A percentile compares a stretch with the other conserved stretches of the same genome.
Evolutionary conservation across 2,113 vertebrate species (phyloP).

Genomic region (Periophthalmus modestus): DNA sequence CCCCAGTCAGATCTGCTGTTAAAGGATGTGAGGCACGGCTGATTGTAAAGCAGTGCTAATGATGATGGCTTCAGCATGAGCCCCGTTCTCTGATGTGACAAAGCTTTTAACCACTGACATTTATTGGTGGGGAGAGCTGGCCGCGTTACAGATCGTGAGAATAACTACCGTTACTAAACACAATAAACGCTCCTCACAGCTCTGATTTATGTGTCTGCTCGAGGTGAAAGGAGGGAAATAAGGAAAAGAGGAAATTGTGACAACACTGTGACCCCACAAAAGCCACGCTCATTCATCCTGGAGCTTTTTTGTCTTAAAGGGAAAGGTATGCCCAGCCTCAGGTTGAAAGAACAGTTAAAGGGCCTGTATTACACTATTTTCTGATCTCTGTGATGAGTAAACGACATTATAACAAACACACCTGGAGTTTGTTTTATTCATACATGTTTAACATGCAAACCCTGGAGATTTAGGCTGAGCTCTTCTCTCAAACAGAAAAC

Average conservation of each 20-base stretch:
- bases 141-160: conserved; percentile 45
- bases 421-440: too few species aligned
- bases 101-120: conserved; percentile 52
- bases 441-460: too few species aligned
- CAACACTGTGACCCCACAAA: conserved; percentile 51
- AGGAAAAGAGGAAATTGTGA: conserved; percentile 63
- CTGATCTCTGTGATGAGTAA: too few species aligned
- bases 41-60: conserved; percentile 46
- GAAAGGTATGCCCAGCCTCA: not conserved
- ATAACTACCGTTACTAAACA: conserved; percentile 56
- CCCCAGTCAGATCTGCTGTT: conserved; percentile 27
- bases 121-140: conserved; percentile 55
- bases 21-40: conserved; percentile 21
- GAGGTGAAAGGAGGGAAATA: conserved; percentile 50
- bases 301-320: conserved; percentile 11
- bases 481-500: too few species aligned
- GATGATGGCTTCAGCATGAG: conserved; percentile 68
- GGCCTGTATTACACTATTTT: too few species aligned
- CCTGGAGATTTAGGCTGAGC: too few species aligned
- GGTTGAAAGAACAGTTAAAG: not conserved
- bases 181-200: conserved; percentile 54
- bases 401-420: too few species aligned
- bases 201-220: conserved; percentile 65
- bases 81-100: conserved; percentile 60
- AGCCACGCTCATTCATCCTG: conserved; percentile 34